These are phyloP conservation scores for Zaprionus camerounensis DNA, from an alignment of 1,140 invertebrate genomes.

Conservation along the genomic window DNA sequence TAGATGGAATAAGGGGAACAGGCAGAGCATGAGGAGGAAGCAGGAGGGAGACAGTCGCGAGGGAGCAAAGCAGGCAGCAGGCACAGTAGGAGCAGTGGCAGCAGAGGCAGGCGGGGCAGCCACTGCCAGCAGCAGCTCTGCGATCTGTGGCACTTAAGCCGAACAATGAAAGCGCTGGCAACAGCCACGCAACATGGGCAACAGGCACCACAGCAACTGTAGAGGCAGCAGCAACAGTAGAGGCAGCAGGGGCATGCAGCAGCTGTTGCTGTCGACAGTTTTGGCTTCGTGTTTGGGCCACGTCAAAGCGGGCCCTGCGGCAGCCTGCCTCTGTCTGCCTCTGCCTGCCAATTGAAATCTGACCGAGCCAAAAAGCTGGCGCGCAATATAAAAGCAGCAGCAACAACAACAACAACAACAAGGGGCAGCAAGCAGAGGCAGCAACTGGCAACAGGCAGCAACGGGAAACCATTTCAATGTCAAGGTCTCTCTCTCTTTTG, in stretches of 20 bases:
- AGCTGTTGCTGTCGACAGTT: constrained; percentile 16
- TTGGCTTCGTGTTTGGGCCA: constrained; percentile 25
- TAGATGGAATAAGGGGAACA: not conserved
- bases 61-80: not conserved
- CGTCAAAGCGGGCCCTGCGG: constrained; percentile 38
- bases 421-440: constrained; percentile 10
- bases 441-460: constrained; percentile 11
- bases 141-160: constrained; percentile 68
- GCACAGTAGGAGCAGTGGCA: constrained; percentile 1
- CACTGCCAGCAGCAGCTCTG: not conserved
- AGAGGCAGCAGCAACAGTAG: not conserved
- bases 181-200: constrained; percentile 56
- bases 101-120: not conserved
- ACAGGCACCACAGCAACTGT: constrained; percentile 26
- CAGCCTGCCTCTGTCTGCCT: not conserved
- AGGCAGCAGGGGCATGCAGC: not conserved
- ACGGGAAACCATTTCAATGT: constrained; percentile 41
- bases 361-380: constrained; percentile 32
- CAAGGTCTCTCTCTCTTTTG: constrained; percentile 36
- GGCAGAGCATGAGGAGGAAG: not conserved
- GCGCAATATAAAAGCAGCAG: constrained; percentile 8
- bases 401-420: constrained; percentile 11
- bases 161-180: constrained; percentile 72
- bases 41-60: not conserved
- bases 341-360: constrained; percentile 47